These are phyloP conservation scores for Anguilla obscura DNA, from an alignment of 2,797 vertebrate species.

Conservation along the genomic window DNA sequence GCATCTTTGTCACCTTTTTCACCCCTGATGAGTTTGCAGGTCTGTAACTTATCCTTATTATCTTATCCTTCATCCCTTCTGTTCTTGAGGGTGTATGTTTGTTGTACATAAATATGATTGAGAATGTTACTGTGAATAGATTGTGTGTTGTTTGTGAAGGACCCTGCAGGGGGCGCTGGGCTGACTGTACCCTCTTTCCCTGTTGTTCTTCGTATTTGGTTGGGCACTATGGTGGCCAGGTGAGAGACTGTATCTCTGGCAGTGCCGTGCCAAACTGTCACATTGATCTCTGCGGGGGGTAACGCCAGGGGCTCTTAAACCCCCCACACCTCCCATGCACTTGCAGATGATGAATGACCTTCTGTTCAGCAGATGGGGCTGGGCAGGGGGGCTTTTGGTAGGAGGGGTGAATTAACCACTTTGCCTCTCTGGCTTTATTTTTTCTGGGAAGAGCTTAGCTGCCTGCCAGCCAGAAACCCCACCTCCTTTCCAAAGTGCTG, in stretches of 20 bases:
- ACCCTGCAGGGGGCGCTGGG: not conserved
- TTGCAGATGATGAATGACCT: conserved; percentile 5
- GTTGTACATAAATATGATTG: not conserved
- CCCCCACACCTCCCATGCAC: not conserved
- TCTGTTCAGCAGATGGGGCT: conserved; percentile 29
- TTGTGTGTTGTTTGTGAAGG: not conserved
- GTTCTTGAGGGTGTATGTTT: not conserved
- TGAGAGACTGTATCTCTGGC: conserved; percentile 35
- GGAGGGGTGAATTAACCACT: not conserved
- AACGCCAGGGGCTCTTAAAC: not conserved
- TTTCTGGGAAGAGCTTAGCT: conserved; percentile 21
- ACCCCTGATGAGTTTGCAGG: too few species aligned
- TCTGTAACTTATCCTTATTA: not conserved
- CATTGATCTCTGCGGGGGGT: not conserved
- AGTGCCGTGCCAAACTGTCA: conserved; percentile 25
- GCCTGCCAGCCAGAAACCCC: not conserved
- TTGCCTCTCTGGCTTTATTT: conserved; percentile 28
- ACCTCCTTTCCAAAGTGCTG: not conserved
- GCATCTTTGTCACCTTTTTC: too few species aligned
- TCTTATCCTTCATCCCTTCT: not conserved
- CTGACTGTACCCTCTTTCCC: not conserved
- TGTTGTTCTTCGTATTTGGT: not conserved
- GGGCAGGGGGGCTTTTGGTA: not conserved
- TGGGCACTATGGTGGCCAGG: conserved; percentile 27
- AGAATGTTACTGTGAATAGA: not conserved